Conservation (phyloP, 2,797 vertebrate species). For the Micropoecilia bifurca region DNA sequence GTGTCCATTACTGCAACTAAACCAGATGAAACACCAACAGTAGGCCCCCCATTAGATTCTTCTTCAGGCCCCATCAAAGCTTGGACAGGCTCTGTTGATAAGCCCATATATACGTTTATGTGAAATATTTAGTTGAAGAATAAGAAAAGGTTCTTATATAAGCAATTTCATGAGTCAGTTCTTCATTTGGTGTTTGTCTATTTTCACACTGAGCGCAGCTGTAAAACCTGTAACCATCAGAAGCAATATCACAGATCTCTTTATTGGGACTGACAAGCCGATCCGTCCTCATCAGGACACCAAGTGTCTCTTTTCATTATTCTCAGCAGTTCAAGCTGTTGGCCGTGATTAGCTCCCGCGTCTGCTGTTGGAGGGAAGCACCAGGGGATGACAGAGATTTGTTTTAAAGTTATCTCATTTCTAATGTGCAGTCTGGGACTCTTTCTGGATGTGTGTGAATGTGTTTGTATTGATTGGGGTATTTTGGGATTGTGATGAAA, state of each 20-base stretch:
- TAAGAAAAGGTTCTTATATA: neutral
- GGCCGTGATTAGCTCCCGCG: conserved; percentile 53
- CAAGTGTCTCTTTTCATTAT: conserved; percentile 77
- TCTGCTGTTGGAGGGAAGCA: conserved; percentile 30
- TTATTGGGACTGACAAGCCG: conserved; percentile 73
- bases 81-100: neutral
- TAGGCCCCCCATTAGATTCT: neutral
- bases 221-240: conserved; percentile 57
- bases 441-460: conserved; percentile 1
- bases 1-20: no score
- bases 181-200: neutral
- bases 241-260: conserved; percentile 50
- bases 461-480: neutral
- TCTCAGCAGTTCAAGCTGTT: conserved; percentile 52
- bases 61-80: neutral
- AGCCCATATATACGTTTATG: neutral
- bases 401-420: conserved; percentile 26
- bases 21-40: neutral
- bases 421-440: conserved; percentile 49
- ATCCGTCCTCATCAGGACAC: conserved; percentile 54
- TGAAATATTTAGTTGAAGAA: neutral
- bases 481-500: conserved; percentile 4
- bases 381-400: conserved; percentile 20
- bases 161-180: neutral
- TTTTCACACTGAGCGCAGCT: conserved; percentile 46